Base-by-base conservation (phyloP, 1,140 invertebrate genomes). In the Conus betulinus region DNA sequence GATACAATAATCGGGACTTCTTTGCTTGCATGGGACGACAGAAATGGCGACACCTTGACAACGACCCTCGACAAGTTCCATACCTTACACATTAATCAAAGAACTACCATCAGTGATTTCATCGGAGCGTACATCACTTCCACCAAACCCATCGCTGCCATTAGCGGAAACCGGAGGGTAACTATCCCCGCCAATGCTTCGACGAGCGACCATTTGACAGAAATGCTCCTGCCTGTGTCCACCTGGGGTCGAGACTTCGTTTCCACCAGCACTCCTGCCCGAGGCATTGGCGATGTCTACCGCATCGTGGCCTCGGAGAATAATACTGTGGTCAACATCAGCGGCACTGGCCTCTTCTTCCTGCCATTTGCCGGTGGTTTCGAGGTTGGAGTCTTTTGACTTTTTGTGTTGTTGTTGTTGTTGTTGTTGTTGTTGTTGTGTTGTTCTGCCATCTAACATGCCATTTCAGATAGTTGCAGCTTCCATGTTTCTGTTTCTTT, bases 191-290 rank as follows among this genome's bases (percentile, higher is more conserved):
- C 3, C 17, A 0, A 0, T 11, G 0, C 39, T 39, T 39, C 39
- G 3, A 1, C 60, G 10, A 39, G 39, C 39, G 60, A 63, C 60
- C 92, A 93, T 88, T 74, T 94, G 51, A 92, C 91, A 2, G 93
- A 93, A 63, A 91, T 92, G 81, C 84, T 94, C 53, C 87, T 90
- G 55, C 92, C 93, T 10, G 90, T 92, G 5, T 53, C 88, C 17
- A 89, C 90, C 20, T 94, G 93, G 93, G 93, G 93, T 8, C 91
- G 88, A 53, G 83, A 89, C 17, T 94, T 92, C 78, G 85, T 88
- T 27, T 90, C 88, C 13, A 89, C 91, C 6, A 90, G 93, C 1
- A 91, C 91, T 39, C 90, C 92, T 25, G 82, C 85, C 11, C 83
- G 92, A 82, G 89, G 87, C 4, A 83, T 84, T n/a, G 93, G 93